phyloP scores from a whole-genome alignment of 1,140 invertebrate species.

The Leguminivora glycinivorella region DNA sequence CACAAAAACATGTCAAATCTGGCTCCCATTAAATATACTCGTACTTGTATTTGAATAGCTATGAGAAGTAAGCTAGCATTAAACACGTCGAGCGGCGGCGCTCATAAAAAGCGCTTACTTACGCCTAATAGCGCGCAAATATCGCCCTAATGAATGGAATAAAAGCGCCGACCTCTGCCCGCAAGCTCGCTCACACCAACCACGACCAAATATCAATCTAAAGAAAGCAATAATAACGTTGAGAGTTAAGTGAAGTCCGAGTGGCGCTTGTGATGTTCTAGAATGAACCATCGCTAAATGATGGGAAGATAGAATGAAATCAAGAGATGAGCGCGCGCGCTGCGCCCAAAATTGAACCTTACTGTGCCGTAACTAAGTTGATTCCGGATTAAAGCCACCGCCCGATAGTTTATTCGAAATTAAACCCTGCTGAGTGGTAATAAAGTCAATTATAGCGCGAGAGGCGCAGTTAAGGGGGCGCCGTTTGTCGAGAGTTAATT shows the following conservation, averaged over 20 bases:
- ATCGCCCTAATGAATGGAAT: slow-evolving; percentile 51
- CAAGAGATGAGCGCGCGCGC: slow-evolving; percentile 50
- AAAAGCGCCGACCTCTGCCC: slow-evolving; percentile 34
- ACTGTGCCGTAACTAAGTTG: slow-evolving; percentile 43
- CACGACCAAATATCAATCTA: slow-evolving; percentile 34
- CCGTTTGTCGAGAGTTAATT: slow-evolving; percentile 70
- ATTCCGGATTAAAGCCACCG: slow-evolving; percentile 30
- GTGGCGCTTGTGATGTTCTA: slow-evolving; percentile 40
- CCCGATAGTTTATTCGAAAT: slow-evolving; percentile 41
- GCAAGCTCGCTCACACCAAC: slow-evolving; percentile 30
- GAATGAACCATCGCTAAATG: slow-evolving; percentile 44
- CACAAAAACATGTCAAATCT: slow-evolving; percentile 1
- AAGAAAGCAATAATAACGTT: slow-evolving; percentile 12
- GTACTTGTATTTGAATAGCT: neutral
- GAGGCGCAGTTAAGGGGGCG: slow-evolving; percentile 46
- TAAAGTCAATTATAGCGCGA: slow-evolving; percentile 51
- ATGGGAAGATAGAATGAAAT: slow-evolving; percentile 63
- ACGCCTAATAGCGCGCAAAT: slow-evolving; percentile 54
- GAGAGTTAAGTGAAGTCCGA: slow-evolving; percentile 12
- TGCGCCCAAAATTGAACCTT: slow-evolving; percentile 47
- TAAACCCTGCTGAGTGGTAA: slow-evolving; percentile 38
- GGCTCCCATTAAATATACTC: neutral
- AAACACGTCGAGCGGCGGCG: neutral
- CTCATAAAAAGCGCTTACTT: slow-evolving; percentile 45
- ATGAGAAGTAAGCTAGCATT: neutral